These are phyloP conservation scores for Drosophila engyochracea DNA, from an alignment of 2,888 invertebrate genomes.

Conservation along the genomic window DNA sequence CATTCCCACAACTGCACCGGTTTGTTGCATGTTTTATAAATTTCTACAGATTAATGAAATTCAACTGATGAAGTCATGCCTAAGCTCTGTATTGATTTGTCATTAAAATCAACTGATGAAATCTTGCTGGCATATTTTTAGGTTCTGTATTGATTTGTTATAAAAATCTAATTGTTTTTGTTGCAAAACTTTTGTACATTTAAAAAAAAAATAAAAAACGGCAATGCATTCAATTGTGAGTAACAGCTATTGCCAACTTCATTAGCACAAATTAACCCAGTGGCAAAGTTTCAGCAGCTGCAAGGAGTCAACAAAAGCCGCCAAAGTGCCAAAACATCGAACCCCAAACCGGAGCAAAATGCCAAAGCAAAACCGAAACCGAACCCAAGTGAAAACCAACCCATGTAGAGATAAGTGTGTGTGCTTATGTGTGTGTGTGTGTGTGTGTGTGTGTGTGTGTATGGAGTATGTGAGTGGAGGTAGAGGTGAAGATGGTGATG, in stretches of 20 bases:
- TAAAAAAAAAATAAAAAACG: neutral
- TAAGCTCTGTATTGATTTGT: neutral
- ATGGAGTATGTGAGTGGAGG: neutral
- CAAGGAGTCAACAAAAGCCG: conserved; percentile 21
- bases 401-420: conserved; percentile 10
- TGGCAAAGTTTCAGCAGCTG: conserved; percentile 21
- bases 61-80: neutral
- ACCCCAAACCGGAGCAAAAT: conserved; percentile 9
- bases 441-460: neutral
- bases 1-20: neutral
- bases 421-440: conserved; percentile 1
- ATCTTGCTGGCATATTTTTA: neutral
- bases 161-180: neutral
- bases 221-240: neutral
- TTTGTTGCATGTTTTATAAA: neutral
- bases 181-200: neutral
- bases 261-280: conserved; percentile 56
- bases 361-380: conserved; percentile 14
- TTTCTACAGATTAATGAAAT: neutral
- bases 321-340: conserved; percentile 18
- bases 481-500: neutral
- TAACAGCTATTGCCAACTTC: conserved; percentile 28
- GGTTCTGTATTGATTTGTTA: neutral
- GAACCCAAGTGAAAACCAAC: conserved; percentile 13
- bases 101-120: neutral